These are phyloP conservation scores for Balaenoptera acutorostrata DNA, from an alignment of 2,113 vertebrate species.

Conservation along the genomic window DNA sequence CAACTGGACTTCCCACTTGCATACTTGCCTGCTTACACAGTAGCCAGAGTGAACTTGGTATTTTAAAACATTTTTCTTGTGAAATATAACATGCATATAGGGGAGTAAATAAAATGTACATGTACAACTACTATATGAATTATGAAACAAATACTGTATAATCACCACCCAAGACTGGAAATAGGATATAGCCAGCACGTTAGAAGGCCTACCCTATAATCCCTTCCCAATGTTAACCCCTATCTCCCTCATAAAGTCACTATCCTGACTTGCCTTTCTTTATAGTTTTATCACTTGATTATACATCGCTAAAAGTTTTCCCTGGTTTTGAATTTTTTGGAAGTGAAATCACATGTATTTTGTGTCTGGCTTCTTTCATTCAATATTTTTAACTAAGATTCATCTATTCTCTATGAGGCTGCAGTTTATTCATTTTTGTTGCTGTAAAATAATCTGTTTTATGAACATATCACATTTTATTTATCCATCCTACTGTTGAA, in stretches of 20 bases:
- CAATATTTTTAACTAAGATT: constrained; percentile 22
- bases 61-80: background rate
- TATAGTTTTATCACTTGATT: background rate
- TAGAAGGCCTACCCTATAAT: background rate
- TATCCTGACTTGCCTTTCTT: background rate
- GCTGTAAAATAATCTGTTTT: background rate
- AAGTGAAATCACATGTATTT: background rate
- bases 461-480: constrained; percentile 18
- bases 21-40: background rate
- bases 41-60: background rate
- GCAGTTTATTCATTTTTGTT: constrained; percentile 14
- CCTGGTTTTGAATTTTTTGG: background rate
- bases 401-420: background rate
- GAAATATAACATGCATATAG: background rate
- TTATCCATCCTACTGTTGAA: constrained; percentile 7
- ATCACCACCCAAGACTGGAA: background rate
- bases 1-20: background rate
- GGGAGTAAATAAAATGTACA: background rate
- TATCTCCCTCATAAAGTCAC: background rate
- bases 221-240: background rate
- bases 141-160: background rate
- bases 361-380: background rate
- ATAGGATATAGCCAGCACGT: background rate
- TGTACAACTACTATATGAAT: background rate
- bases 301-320: background rate